A percentile compares a stretch with the other conserved stretches of the same genome.
Evolutionary conservation across 1,140 invertebrate species (phyloP).

Genomic region (Mylabris phalerata): DNA sequence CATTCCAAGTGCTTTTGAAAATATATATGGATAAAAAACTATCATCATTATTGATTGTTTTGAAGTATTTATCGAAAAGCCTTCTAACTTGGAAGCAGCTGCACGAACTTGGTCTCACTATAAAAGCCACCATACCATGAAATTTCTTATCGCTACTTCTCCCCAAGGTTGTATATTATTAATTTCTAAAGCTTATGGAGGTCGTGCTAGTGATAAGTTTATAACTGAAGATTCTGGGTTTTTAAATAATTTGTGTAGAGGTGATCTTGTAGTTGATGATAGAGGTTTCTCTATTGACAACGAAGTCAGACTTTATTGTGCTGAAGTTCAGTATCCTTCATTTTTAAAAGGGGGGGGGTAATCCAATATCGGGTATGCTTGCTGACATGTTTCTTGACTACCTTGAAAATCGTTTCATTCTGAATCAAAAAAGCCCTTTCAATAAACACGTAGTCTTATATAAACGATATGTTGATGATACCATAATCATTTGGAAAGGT

Average conservation of each 20-base stretch:
- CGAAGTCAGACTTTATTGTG: not conserved
- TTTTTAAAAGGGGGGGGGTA: not conserved
- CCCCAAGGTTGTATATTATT: constrained; percentile 19
- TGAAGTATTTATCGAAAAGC: constrained; percentile 19
- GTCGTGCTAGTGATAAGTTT: constrained; percentile 17
- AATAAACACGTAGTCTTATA: too few relatives aligned
- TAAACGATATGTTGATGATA: too few relatives aligned
- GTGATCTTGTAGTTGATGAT: constrained; percentile 18
- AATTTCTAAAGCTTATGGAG: constrained; percentile 21
- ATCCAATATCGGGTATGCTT: too few relatives aligned
- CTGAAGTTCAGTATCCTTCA: not conserved
- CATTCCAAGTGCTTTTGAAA: not conserved
- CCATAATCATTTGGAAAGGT: too few relatives aligned
- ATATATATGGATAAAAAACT: not conserved
- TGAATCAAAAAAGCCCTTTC: too few relatives aligned
- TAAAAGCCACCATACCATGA: constrained; percentile 21
- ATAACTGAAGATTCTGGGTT: constrained; percentile 14
- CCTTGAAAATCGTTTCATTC: too few relatives aligned
- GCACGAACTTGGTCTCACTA: constrained; percentile 25
- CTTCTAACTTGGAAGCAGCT: constrained; percentile 1
- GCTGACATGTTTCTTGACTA: too few relatives aligned
- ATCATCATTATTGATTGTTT: constrained; percentile 18
- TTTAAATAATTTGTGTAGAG: constrained; percentile 13
- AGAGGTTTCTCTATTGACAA: constrained; percentile 14
- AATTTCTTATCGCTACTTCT: constrained; percentile 25